phyloP scores from a whole-genome alignment of 2,888 invertebrate genomes.

The Agriopis aurantiaria region DNA sequence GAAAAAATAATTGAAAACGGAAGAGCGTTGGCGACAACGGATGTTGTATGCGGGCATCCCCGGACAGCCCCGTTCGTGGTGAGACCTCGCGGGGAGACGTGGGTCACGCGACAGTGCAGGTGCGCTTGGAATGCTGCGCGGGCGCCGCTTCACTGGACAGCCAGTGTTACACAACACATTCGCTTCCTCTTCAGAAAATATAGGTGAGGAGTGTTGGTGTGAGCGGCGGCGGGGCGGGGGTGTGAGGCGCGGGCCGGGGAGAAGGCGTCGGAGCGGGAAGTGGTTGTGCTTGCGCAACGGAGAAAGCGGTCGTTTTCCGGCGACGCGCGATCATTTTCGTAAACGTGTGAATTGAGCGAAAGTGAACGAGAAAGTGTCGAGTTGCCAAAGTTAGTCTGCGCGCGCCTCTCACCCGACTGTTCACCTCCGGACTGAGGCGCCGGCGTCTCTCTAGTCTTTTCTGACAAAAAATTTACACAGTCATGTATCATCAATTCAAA shows the following conservation, averaged over 20 bases:
- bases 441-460: background rate
- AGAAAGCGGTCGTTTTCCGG: constrained; percentile 82
- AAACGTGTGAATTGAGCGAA: constrained; percentile 85
- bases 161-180: constrained; percentile 67
- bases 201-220: constrained; percentile 76
- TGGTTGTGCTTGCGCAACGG: constrained; percentile 78
- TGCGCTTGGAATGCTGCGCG: constrained; percentile 60
- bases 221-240: constrained; percentile 40
- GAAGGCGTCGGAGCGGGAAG: constrained; percentile 68
- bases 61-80: no score
- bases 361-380: constrained; percentile 75
- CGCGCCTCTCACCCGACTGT: constrained; percentile 6
- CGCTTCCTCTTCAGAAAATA: constrained; percentile 80
- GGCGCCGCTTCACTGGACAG: constrained; percentile 60
- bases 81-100: background rate
- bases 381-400: constrained; percentile 26
- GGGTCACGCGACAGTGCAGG: background rate
- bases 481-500: no score
- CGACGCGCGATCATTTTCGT: constrained; percentile 82
- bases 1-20: no score
- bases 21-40: no score
- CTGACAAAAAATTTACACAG: background rate
- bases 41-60: no score
- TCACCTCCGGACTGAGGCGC: background rate
- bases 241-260: constrained; percentile 42